These are phyloP conservation scores for Zaprionus gabonicus DNA, from an alignment of 1,140 invertebrate genomes.

Conservation along the genomic window DNA sequence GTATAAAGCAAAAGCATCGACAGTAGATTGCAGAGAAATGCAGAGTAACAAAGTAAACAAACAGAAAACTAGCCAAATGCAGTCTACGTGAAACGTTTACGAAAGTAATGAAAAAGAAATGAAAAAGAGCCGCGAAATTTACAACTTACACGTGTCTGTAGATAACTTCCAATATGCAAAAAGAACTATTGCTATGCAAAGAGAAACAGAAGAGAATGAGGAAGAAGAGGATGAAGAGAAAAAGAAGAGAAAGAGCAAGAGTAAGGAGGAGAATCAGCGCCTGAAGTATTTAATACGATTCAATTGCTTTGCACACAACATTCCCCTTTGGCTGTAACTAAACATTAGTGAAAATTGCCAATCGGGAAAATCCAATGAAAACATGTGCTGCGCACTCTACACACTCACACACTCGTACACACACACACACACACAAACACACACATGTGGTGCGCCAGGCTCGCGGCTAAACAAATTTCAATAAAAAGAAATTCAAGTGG, in stretches of 20 bases:
- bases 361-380: constrained; percentile 18
- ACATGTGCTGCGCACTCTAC: constrained; percentile 15
- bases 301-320: not conserved
- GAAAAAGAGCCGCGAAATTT: too few species aligned
- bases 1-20: not conserved
- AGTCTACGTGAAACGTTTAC: not conserved
- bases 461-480: constrained; percentile 75
- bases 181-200: not conserved
- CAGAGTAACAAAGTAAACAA: not conserved
- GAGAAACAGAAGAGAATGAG: not conserved
- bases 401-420: constrained; percentile 12
- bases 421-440: not conserved
- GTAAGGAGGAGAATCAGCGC: not conserved
- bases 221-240: not conserved
- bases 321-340: constrained; percentile 4
- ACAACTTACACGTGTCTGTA: too few species aligned
- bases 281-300: not conserved
- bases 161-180: not conserved
- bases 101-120: not conserved
- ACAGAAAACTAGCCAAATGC: not conserved
- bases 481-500: constrained; percentile 79
- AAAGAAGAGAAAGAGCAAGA: not conserved
- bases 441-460: constrained; percentile 6
- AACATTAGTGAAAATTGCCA: constrained; percentile 26
- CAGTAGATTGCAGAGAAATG: not conserved